Base-by-base conservation (phyloP, 2,797 vertebrate species). In the Centroberyx gerrardi region DNA sequence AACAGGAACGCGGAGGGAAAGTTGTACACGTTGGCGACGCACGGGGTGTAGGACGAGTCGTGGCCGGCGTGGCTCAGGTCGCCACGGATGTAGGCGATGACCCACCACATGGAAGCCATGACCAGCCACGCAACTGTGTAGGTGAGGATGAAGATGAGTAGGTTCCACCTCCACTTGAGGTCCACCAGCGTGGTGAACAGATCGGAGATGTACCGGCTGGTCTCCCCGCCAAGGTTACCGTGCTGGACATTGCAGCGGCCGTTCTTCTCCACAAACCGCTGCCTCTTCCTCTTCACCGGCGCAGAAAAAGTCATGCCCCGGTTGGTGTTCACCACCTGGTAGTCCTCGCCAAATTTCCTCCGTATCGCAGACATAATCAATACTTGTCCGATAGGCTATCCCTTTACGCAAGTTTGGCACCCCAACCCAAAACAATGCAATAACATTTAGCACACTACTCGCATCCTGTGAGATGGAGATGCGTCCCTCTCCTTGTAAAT, bases 91-190 rank as follows among this genome's bases (percentile, higher is more conserved):
- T 94, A 97, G 1, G 97, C 97, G 12, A 98, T 97, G 72, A 96
- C 94, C 97, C 97, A 98, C 97, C 97, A 98, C 97, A 98, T 96
- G 0, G 95, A 97, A 31, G 97, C 97, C 97, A 98, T 98, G n/a
- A 97, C 93, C 68, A 98, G 92, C 97, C 97, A 98, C 2, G 97
- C 97, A 0, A 97, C 95, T 0, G 97, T 97, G 92, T 98, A 98
- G 2, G 97, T 98, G 67, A 98, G 92, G 64, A 97, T 91, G 89
- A 98, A 97, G 86, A 98, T 97, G 29, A 98, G 94, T n/a, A 98
- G 91, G 91, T 98, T 98, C 97, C 97, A 98, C 53, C 97, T 95
- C 97, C 97, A 97, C 93, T 97, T 97, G 28, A 98, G 95, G 69
- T 98, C 97, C 90, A 98, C 97, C 76, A 98, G 87, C 0, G 97